Percentiles rank a stretch among this genome's conserved stretches.
phyloP scores from a whole-genome alignment of 2,113 vertebrate genomes.

The Camelus dromedarius region DNA sequence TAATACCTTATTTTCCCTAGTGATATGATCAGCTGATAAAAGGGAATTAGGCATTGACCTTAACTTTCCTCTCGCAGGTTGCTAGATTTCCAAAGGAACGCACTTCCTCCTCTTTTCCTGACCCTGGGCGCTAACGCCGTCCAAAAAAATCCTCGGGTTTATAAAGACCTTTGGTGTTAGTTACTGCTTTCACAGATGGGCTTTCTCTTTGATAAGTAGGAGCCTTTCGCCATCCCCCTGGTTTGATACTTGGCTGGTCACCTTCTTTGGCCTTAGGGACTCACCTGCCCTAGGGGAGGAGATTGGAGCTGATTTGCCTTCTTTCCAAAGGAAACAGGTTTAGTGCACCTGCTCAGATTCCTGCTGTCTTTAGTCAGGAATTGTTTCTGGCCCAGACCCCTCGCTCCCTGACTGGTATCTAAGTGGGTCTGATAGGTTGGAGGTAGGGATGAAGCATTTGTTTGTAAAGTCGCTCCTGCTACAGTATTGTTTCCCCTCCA shows the following conservation, averaged over 20 bases:
- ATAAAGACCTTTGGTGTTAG: neutral
- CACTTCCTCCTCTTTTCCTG: neutral
- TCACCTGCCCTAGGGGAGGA: neutral
- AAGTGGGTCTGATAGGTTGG: neutral
- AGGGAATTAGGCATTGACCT: neutral
- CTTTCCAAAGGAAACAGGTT: neutral
- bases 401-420: neutral
- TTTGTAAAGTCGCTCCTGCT: neutral
- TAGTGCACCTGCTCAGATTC: neutral
- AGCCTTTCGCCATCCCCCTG: neutral
- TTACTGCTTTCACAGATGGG: neutral
- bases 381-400: neutral
- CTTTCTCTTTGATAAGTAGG: neutral
- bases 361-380: neutral
- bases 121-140: neutral
- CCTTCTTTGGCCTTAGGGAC: neutral
- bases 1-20: neutral
- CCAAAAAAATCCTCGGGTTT: slow-evolving; percentile 32
- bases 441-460: neutral
- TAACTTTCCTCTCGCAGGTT: slow-evolving; percentile 35
- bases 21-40: neutral
- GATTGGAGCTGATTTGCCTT: neutral
- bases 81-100: neutral
- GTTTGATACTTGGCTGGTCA: neutral
- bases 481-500: neutral